Conservation (phyloP, 2,797 vertebrate genomes). For the Typhlichthys subterraneus region DNA sequence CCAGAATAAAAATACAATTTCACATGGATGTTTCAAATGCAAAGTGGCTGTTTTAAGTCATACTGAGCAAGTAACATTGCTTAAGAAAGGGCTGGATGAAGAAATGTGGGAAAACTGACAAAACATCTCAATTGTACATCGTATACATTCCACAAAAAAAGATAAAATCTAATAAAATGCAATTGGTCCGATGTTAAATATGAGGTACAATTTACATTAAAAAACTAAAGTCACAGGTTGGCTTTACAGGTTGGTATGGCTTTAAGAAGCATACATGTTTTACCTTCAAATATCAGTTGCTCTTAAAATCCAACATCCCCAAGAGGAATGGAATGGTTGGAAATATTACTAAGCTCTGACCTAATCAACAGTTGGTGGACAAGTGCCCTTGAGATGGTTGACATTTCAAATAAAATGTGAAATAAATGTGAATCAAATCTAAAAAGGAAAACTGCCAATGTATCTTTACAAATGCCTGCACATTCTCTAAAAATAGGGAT, state of each 20-base stretch:
- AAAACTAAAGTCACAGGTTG: constrained; percentile 73
- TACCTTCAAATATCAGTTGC: constrained; percentile 59
- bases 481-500: constrained; percentile 34
- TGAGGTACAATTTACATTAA: constrained; percentile 80
- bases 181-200: constrained; percentile 76
- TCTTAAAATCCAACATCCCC: constrained; percentile 51
- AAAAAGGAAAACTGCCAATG: constrained; percentile 24
- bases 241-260: constrained; percentile 74
- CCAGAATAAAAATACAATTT: constrained; percentile 30
- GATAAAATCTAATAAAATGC: constrained; percentile 56
- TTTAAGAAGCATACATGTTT: constrained; percentile 66
- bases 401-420: constrained; percentile 4
- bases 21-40: constrained; percentile 32
- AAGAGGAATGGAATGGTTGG: constrained; percentile 72
- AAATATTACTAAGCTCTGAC: constrained; percentile 64
- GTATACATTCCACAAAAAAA: constrained; percentile 46
- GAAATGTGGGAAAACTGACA: constrained; percentile 33
- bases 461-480: constrained; percentile 41
- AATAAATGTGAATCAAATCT: background rate
- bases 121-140: constrained; percentile 53
- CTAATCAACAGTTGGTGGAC: constrained; percentile 68
- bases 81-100: constrained; percentile 30
- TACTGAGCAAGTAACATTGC: constrained; percentile 47
- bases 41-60: constrained; percentile 48
- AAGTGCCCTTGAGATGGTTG: constrained; percentile 71